Percentiles rank a stretch among this genome's conserved stretches.
These are phyloP conservation scores for Sakesphorus luctuosus DNA, from an alignment of 2,113 vertebrate genomes.

Conservation along the genomic window DNA sequence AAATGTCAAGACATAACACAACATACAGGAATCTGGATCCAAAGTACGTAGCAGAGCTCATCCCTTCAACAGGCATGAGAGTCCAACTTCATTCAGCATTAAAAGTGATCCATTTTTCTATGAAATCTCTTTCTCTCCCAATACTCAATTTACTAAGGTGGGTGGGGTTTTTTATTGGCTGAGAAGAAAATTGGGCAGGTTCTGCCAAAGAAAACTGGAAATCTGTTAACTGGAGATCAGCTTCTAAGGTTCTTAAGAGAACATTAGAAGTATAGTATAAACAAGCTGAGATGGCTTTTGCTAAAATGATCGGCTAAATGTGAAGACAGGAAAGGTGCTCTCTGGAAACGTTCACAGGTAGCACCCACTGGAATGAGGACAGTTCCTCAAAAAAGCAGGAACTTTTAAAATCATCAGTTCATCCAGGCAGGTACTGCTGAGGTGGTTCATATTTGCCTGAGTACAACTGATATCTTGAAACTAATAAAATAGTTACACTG, in stretches of 20 bases:
- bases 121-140: neutral
- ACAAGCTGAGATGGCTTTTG: neutral
- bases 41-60: neutral
- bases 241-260: neutral
- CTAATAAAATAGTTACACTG: neutral
- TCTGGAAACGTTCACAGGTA: neutral
- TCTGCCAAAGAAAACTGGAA: neutral
- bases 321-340: neutral
- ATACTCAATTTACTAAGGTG: neutral
- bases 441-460: neutral
- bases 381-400: neutral
- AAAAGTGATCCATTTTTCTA: neutral
- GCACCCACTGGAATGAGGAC: neutral
- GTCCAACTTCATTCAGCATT: neutral
- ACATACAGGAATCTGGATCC: neutral
- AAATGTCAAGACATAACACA: neutral
- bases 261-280: neutral
- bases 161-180: neutral
- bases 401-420: neutral
- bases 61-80: neutral
- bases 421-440: neutral
- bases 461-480: neutral
- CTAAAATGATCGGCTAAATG: neutral
- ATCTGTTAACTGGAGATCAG: neutral
- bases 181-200: neutral